Base-by-base conservation (phyloP, 2,113 vertebrate genomes). In the Cottus gobio region DNA sequence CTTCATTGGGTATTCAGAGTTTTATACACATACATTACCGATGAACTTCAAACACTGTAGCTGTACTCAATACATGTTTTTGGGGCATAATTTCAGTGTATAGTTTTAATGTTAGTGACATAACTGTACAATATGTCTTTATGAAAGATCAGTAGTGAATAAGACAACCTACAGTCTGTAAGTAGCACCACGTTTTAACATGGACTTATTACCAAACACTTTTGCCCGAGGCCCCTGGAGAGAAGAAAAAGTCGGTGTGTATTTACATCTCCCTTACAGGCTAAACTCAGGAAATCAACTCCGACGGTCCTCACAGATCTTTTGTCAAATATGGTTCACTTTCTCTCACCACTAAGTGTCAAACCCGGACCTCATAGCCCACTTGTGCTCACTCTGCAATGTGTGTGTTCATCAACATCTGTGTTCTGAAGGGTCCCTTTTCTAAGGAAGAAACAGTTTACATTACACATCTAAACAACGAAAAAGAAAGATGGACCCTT, bases 301-400 rank as follows among this genome's bases (percentile, higher is more conserved):
- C 12, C 2, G 70, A 76, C 67, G 28, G 22, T 69, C 56, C 54
- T 80, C 72, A 80, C 83, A 80, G 52, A 72, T 56, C 62, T 63
- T 67, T 81, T 48, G 68, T 71, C 64, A 77, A 48, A 61, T 9
- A 62, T 30, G 24, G 5, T 64, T 63, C 50, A 12, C 39, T 57
- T 36, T 10, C 64, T 13, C 36, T 54, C 12, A 71, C 66, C 66
- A 48, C 31, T 61, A 52, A 66, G 56, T 36, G 36, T 37, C 65
- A 39, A 20, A 69, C 42, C 28, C 58, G 24, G 44, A 57, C 46
- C 28, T 61, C 62, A 62, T 3, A 61, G 30, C 24, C 48, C 31
- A 30, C 30, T 6, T 24, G 26, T 13, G 24, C 56, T 60, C 22
- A 22, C 37, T 52, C 52, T 39, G 42, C 11, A 67, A 1, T 56